Conservation (phyloP, 2,113 vertebrate genomes). For the Pseudorectes ferrugineus region DNA sequence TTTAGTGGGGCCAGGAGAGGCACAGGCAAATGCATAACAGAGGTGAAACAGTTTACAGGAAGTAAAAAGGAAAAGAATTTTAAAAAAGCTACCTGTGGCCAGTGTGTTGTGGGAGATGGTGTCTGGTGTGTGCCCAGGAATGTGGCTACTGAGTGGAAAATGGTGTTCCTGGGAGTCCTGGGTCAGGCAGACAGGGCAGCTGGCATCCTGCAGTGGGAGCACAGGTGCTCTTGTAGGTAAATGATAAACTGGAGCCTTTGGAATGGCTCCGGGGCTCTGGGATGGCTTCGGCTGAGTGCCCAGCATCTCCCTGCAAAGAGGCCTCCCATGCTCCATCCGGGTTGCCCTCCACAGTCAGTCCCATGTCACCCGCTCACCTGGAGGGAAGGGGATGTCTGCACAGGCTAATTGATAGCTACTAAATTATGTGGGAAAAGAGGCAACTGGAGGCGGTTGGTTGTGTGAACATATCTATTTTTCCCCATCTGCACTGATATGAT, state of each 20-base stretch:
- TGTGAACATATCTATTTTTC: slow-evolving; percentile 25
- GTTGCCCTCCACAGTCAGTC: accelerated
- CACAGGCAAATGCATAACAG: neutral
- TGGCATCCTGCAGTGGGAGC: accelerated
- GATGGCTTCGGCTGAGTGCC: accelerated
- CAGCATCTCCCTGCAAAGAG: accelerated
- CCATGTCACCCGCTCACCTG: accelerated
- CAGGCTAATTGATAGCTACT: neutral
- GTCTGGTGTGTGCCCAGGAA: accelerated
- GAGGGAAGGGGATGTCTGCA: neutral
- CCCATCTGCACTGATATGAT: neutral
- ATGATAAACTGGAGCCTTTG: neutral
- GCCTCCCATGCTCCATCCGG: accelerated
- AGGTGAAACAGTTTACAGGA: neutral
- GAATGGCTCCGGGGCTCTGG: neutral
- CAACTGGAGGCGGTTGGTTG: neutral
- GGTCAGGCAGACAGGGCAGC: neutral
- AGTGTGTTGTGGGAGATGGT: accelerated
- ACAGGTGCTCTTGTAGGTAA: accelerated
- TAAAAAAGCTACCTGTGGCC: too few species aligned
- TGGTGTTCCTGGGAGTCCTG: neutral
- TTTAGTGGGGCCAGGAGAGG: neutral
- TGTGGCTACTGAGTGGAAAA: neutral
- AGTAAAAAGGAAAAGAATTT: neutral
- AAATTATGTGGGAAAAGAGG: neutral